phyloP scores from a whole-genome alignment of 2,797 vertebrate genomes.

The Notamacropus eugenii region DNA sequence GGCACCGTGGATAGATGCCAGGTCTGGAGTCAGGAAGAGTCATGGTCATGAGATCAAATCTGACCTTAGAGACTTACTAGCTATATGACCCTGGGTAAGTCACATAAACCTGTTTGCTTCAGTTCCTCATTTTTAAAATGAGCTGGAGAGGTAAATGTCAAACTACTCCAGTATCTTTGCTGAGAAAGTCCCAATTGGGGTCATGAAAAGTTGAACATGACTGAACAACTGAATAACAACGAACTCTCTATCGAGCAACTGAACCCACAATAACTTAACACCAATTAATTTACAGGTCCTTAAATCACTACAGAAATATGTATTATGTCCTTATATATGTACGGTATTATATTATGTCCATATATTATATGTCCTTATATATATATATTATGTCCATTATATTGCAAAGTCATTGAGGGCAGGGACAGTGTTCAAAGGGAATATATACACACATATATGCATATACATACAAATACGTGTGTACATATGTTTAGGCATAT shows the following conservation, averaged over 20 bases:
- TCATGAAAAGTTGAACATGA: no score
- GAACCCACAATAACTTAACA: neutral
- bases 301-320: neutral
- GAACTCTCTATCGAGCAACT: neutral
- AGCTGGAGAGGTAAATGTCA: no score
- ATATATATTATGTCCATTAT: neutral
- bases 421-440: neutral
- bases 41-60: neutral
- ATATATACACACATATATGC: neutral
- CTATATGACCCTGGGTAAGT: neutral
- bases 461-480: no score
- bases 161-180: no score
- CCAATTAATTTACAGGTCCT: neutral
- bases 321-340: neutral
- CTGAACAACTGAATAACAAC: no score
- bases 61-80: neutral
- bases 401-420: neutral
- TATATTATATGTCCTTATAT: no score
- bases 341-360: no score
- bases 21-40: no score
- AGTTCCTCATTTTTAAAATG: no score
- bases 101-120: no score
- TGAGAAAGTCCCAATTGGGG: no score
- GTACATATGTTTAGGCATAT: neutral
- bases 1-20: no score